Conservation (phyloP, 2,888 invertebrate species). For the Scaptodrosophila latifasciaeformis region DNA sequence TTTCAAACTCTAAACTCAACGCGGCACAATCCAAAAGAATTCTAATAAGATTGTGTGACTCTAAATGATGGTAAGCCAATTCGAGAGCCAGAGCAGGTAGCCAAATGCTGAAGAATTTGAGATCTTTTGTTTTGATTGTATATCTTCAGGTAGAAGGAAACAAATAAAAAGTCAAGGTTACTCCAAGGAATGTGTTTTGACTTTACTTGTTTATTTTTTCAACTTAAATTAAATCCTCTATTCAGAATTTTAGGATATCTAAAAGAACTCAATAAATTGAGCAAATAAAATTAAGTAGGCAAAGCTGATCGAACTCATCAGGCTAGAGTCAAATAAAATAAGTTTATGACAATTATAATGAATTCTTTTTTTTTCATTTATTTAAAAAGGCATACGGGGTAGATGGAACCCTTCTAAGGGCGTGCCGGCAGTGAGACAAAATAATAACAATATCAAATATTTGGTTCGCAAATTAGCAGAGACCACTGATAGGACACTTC, state of each 20-base stretch:
- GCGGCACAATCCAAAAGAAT: slow-evolving; percentile 27
- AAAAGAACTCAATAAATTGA: neutral
- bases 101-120: slow-evolving; percentile 1
- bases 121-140: neutral
- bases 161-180: slow-evolving; percentile 26
- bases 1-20: slow-evolving; percentile 31
- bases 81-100: slow-evolving; percentile 41
- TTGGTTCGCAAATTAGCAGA: too few relatives aligned
- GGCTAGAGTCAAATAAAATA: too few relatives aligned
- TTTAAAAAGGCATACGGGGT: too few relatives aligned
- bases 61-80: neutral
- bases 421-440: too few relatives aligned
- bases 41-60: slow-evolving; percentile 41
- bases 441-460: too few relatives aligned
- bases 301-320: too few relatives aligned
- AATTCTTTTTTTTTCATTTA: too few relatives aligned
- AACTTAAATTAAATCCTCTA: too few relatives aligned
- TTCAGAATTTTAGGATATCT: neutral
- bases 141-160: slow-evolving; percentile 2
- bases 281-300: too few relatives aligned
- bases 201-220: neutral
- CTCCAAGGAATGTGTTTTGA: slow-evolving; percentile 28
- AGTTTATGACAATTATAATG: too few relatives aligned
- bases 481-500: too few relatives aligned
- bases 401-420: too few relatives aligned